Base-by-base conservation (phyloP, 2,797 vertebrate genomes). In the Enteromius afrohamiltoni region DNA sequence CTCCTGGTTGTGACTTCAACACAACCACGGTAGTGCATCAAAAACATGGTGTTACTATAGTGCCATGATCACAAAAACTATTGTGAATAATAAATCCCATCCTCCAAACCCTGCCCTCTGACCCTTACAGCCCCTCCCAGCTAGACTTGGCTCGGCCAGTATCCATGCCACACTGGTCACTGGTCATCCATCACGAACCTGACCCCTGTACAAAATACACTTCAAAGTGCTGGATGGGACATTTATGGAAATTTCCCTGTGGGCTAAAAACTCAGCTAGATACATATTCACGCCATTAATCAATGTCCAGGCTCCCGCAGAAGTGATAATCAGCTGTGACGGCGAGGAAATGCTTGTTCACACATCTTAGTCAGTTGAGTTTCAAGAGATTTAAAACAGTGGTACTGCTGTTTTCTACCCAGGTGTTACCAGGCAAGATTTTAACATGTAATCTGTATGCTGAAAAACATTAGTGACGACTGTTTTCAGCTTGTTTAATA, bases 131-230 rank as follows among this genome's bases (percentile, higher is more conserved):
- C 40, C 53, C 58, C 53, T 77, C 47, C 65, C 62, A 71, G 69
- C 49, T 47, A 40, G 19, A 26, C 62, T 4, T n/a, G 51, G 58
- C 29, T 77, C 9, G 2, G 64, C 70, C 31, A 69, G 71, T 73
- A 51, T 74, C 42, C 77, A 83, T 79, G 53, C 23, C 53, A 82
- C 79, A 83, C 71, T 60, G 64, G 51, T 64, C 37, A 53, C 58
- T 67, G 29, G 40, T 80, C 85, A 86, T 89, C 85, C 75, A 88
- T 89, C 86, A 88, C 45, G 13, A 82, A 60, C 29, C 68, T 86
- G 86, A 86, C 42, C 86, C 19, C 26, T 4, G 37, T 53, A 58
- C n/a, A 83, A 79, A 79, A 87, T 82, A 83, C 62, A 85, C 79
- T 89, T 86, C 71, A 89, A 88, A 85, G 70, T 65, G 71, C 60